Conservation (phyloP, 2,797 vertebrate genomes). For the Sus cebifrons region DNA sequence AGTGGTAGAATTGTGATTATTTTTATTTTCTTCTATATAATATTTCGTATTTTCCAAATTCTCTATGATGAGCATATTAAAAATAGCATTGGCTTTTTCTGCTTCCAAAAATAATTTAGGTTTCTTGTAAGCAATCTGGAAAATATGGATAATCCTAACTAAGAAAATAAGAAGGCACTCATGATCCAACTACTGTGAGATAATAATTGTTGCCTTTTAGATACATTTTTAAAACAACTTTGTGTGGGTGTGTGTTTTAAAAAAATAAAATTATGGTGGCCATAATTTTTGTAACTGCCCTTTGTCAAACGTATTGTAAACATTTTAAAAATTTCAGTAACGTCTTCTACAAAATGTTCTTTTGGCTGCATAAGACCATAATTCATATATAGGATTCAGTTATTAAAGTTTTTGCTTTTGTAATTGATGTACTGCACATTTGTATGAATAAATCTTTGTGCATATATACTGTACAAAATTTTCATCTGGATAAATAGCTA, state of each 20-base stretch:
- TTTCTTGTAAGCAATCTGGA: conserved; percentile 67
- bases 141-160: conserved; percentile 72
- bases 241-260: background rate
- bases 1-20: background rate
- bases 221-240: background rate
- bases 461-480: background rate
- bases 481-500: conserved; percentile 53
- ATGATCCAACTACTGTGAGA: conserved; percentile 5
- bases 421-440: background rate
- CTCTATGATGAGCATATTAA: conserved; percentile 42
- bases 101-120: conserved; percentile 69
- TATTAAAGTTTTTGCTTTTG: conserved; percentile 54
- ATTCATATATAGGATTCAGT: background rate
- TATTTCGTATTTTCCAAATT: conserved; percentile 63
- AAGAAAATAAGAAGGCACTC: conserved; percentile 55
- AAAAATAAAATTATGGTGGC: conserved; percentile 32
- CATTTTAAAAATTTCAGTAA: background rate
- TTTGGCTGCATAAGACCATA: background rate
- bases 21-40: background rate
- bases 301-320: conserved; percentile 19
- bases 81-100: conserved; percentile 73
- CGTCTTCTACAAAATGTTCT: conserved; percentile 18
- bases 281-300: conserved; percentile 31
- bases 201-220: conserved; percentile 16
- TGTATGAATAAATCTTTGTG: background rate